Conservation (phyloP, 2,888 invertebrate genomes). For the Macrosoma leucophasiata region DNA sequence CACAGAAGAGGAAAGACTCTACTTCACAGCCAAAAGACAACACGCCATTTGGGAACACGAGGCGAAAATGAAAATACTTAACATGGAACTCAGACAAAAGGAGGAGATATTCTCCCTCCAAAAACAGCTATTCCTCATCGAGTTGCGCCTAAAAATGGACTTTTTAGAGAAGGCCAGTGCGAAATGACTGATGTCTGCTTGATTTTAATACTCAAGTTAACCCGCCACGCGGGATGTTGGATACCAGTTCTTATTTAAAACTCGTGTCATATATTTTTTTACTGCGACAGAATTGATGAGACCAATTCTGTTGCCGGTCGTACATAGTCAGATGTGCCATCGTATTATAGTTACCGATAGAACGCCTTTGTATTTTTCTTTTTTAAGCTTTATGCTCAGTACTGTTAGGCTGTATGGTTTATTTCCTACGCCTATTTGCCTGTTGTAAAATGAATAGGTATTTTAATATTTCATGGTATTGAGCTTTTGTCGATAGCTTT, state of each 20-base stretch:
- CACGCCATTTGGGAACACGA: conserved; percentile 71
- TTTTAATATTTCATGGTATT: too few species aligned
- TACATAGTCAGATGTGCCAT: conserved; percentile 33
- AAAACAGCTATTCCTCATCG: conserved; percentile 67
- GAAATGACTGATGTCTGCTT: conserved; percentile 36
- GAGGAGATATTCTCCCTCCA: conserved; percentile 70
- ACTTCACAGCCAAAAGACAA: conserved; percentile 63
- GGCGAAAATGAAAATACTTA: conserved; percentile 69
- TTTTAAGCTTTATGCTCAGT: conserved; percentile 13
- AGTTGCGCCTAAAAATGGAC: conserved; percentile 69
- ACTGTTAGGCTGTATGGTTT: conserved; percentile 7
- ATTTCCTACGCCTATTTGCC: conserved; percentile 3
- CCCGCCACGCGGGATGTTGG: conserved; percentile 1
- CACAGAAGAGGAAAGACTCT: conserved; percentile 59
- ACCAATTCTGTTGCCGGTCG: too few species aligned
- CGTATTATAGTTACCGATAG: conserved; percentile 23
- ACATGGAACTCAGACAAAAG: conserved; percentile 66
- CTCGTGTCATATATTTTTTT: too few species aligned
- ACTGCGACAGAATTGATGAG: too few species aligned
- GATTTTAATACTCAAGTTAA: conserved; percentile 1
- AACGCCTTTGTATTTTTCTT: conserved; percentile 21
- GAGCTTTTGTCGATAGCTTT: too few species aligned
- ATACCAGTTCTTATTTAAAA: too few species aligned
- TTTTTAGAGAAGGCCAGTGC: conserved; percentile 68
- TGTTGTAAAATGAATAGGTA: too few species aligned